A percentile compares a stretch with the other conserved stretches of the same genome.
These are phyloP conservation scores for Eulemur mongoz DNA, from an alignment of 2,797 vertebrate genomes.

Conservation along the genomic window DNA sequence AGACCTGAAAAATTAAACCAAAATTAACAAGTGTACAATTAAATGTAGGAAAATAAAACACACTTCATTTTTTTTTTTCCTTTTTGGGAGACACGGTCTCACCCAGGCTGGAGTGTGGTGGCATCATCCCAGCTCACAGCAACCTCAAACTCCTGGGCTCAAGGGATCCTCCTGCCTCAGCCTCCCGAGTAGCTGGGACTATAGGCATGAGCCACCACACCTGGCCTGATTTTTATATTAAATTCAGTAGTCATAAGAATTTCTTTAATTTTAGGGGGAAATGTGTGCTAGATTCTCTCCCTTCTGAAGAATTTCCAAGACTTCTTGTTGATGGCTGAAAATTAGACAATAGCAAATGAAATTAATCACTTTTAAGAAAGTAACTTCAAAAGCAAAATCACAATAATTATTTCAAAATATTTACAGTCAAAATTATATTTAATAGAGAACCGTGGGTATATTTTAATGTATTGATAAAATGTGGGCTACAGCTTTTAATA, in stretches of 20 bases:
- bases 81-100: neutral
- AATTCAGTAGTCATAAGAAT: neutral
- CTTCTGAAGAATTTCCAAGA: neutral
- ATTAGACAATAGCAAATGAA: neutral
- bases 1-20: neutral
- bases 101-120: neutral
- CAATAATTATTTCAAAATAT: neutral
- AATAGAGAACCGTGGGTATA: neutral
- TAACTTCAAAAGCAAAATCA: neutral
- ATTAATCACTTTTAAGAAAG: neutral
- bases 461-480: neutral
- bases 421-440: neutral
- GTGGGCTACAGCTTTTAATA: neutral
- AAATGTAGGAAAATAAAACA: neutral
- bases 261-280: neutral
- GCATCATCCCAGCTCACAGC: neutral
- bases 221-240: neutral
- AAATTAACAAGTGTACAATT: neutral
- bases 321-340: neutral
- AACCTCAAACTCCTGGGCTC: neutral
- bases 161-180: neutral
- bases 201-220: too few relatives aligned
- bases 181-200: neutral
- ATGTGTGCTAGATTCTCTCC: neutral
- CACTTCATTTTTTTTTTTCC: neutral